These are phyloP conservation scores for Vireo griseus DNA, from an alignment of 2,797 vertebrate species.

Conservation along the genomic window DNA sequence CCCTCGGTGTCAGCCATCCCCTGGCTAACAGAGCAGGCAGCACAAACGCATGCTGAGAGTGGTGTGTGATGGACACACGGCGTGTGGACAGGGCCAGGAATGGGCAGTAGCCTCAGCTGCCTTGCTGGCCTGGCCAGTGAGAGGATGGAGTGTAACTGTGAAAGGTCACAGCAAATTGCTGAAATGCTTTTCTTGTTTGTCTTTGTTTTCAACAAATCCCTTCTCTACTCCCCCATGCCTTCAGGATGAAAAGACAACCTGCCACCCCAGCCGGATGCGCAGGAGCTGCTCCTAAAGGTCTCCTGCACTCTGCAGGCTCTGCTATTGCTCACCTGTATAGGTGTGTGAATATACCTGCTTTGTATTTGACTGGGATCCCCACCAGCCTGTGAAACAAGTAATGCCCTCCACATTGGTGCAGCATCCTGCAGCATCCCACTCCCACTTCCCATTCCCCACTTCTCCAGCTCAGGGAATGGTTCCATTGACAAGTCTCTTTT, in stretches of 20 bases:
- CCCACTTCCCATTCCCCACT: background rate
- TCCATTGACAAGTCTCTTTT: background rate
- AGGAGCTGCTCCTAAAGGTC: background rate
- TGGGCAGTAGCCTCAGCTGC: background rate
- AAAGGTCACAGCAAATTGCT: background rate
- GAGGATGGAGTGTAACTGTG: background rate
- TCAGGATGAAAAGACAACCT: background rate
- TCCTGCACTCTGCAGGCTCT: background rate
- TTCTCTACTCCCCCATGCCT: background rate
- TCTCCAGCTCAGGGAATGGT: background rate
- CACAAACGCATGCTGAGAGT: background rate
- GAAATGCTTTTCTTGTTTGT: background rate
- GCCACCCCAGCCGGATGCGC: background rate
- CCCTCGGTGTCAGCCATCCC: background rate
- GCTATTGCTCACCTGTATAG: background rate
- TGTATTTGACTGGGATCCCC: background rate
- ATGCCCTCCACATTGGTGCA: background rate
- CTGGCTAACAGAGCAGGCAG: background rate
- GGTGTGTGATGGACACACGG: fast-evolving
- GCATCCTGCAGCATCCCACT: background rate
- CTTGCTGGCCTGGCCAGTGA: background rate
- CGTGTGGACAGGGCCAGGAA: background rate
- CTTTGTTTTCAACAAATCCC: background rate
- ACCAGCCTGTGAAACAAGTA: background rate
- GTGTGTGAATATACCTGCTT: fast-evolving